Percentiles rank a stretch among this genome's conserved stretches.
phyloP scores from a whole-genome alignment of 2,888 invertebrate species.

The Smittia aterrima region DNA sequence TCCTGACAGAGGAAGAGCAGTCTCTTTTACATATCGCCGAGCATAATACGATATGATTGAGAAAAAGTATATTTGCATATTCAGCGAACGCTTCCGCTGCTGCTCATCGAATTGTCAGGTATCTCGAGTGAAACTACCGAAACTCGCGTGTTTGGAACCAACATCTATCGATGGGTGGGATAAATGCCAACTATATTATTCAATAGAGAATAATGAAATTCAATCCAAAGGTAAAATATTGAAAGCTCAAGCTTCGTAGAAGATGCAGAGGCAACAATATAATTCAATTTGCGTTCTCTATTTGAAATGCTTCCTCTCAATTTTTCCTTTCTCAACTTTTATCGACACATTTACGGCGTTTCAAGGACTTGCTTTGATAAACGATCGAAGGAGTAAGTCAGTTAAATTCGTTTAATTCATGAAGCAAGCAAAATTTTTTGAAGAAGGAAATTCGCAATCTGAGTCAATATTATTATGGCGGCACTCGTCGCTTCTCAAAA shows the following conservation, averaged over 20 bases:
- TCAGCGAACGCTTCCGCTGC: neutral
- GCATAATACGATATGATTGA: neutral
- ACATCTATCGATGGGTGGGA: too few relatives aligned
- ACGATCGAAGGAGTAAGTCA: too few relatives aligned
- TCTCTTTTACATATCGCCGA: neutral
- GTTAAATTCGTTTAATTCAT: too few relatives aligned
- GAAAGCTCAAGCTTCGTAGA: neutral
- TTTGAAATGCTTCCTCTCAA: neutral
- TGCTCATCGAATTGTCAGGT: neutral
- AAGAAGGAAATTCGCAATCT: too few relatives aligned
- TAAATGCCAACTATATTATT: conserved; percentile 12
- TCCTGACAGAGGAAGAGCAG: neutral
- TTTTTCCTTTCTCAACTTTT: neutral
- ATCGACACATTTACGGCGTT: too few relatives aligned
- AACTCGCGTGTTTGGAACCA: too few relatives aligned
- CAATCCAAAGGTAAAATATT: conserved; percentile 13
- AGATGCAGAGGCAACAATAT: conserved; percentile 28
- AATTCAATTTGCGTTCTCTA: conserved; percentile 30
- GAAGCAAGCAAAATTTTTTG: too few relatives aligned
- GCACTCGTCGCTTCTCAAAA: too few relatives aligned
- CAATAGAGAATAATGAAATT: conserved; percentile 32
- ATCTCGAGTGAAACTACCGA: neutral
- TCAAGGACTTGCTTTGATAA: too few relatives aligned
- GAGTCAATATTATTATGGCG: too few relatives aligned
- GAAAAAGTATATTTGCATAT: neutral